A percentile compares a stretch with the other conserved stretches of the same genome.
phyloP scores from a whole-genome alignment of 1,140 invertebrate genomes.

The Cydia amplana region DNA sequence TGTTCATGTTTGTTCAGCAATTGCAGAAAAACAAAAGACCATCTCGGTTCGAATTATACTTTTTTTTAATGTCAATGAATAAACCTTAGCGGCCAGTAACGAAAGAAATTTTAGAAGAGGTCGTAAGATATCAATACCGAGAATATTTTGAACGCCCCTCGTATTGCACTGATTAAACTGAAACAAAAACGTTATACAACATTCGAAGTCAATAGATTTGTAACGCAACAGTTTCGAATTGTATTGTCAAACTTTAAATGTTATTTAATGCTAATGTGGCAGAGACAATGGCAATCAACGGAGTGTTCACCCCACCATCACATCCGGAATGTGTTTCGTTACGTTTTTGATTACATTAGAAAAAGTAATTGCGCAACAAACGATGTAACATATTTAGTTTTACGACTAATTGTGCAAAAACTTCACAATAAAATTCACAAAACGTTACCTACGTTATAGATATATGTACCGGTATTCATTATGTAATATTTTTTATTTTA shows the following conservation, averaged over 20 bases:
- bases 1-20: too few relatives aligned
- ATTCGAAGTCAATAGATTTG: constrained; percentile 10
- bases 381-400: background rate
- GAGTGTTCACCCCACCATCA: constrained; percentile 26
- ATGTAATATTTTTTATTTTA: too few relatives aligned
- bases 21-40: too few relatives aligned
- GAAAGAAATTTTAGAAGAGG: too few relatives aligned
- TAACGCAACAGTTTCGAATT: constrained; percentile 19
- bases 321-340: constrained; percentile 19
- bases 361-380: constrained; percentile 19
- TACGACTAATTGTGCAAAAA: background rate
- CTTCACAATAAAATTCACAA: background rate
- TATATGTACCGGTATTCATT: too few relatives aligned
- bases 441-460: background rate
- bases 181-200: background rate
- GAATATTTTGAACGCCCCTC: too few relatives aligned
- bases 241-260: constrained; percentile 16
- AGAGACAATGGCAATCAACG: constrained; percentile 30
- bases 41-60: too few relatives aligned
- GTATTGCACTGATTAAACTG: too few relatives aligned
- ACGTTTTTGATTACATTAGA: constrained; percentile 23
- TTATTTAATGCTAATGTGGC: constrained; percentile 29
- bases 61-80: too few relatives aligned
- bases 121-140: too few relatives aligned
- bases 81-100: too few relatives aligned